Evolutionary conservation across 2,888 invertebrate genomes (phyloP), one percentile per base, ranked within the genome.

Genomic region (Agriopis marginaria): DNA sequence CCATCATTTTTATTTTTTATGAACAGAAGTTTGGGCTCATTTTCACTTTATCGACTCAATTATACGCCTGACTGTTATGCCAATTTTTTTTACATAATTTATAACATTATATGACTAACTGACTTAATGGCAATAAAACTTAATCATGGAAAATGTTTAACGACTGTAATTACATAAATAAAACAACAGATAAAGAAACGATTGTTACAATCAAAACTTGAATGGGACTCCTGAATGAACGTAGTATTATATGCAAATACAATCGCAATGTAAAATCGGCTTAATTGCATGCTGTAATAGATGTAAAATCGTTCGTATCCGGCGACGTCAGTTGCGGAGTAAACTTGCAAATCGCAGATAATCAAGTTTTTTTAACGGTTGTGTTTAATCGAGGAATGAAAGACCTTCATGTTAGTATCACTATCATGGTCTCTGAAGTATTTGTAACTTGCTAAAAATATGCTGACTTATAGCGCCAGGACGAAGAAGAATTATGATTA

Each of bases 161-260:
- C 51, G 17, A 12, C 32, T 55, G 23, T 66, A 68, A 65, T 65
- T 62, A 39, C 64, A 44, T 55, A 66, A 53, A 62, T 66, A 53
- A 62, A 63, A 68, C 50, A 66, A 70, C 47, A 70, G 71, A 76
- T 76, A 73, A 73, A 63, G 67, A 59, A 55, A 53, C 60, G 65
- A 74, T 73, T 71, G 70, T 40, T 58, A 71, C 72, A 73, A 72
- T 74, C 70, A 67, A 69, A 68, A 54, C 66, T 55, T 74, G 67
- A 74, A 74, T 76, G 76, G 50, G 72, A 75, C 78, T 83, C 75
- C 86, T 90, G 90, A 90, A 90, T 92, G 90, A 83, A 86, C 77
- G 71, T 73, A 77, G 77, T 79, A 92, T 92, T 92, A 88, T 90
- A 92, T 92, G 92, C 88, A 86, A 92, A 92, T 92, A 50, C 61